Base-by-base conservation (phyloP, 2,113 vertebrate species). In the Elanoides forficatus region DNA sequence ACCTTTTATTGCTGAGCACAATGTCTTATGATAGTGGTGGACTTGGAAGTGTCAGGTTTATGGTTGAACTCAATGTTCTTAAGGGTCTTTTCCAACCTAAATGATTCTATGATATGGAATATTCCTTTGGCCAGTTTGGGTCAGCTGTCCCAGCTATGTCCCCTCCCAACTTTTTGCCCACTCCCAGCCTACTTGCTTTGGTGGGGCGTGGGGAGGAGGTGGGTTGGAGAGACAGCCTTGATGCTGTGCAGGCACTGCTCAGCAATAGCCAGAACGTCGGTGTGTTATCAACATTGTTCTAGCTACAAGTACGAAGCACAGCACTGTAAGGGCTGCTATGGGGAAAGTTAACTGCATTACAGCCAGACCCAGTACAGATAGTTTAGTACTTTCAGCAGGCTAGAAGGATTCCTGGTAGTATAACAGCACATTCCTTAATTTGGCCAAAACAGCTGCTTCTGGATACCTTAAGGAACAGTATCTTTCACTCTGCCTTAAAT, bases 181-280 rank as follows among this genome's bases (percentile, higher is more conserved):
- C 14, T 65, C 11, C 18, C 16, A 62, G 30, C 12, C 14, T 47
- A 6, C 8, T 73, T n/a, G 4, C 5, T 16, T 58, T 73, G 8
- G 10, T 4, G 6, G 9, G 12, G 3, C 7, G 2, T 4, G 8
- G 10, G 0, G 0, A 48, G 52, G 21, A 42, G 6, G 4, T 34
- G 55, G 38, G 9, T 9, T 27, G 48, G 55, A 80, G n/a, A 70
- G 21, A 32, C 3, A 65, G 4, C 23, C 29, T 50, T n/a, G 30
- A 10, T 42, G 11, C 5, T 72, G 8, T 29, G 11, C 22, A 59
- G 78, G 23, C 8, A 43, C 19, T 74, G 60, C n/a, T 74, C 14
- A 59, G 9, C 0, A 1, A 63, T 9, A 42, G 6, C 12, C 34
- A 55, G 20, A 67, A 15, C 32, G 52, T 1, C 32, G 13, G 1